Conservation (phyloP, 1,140 invertebrate species). For the Drosophila pseudoananassae region DNA sequence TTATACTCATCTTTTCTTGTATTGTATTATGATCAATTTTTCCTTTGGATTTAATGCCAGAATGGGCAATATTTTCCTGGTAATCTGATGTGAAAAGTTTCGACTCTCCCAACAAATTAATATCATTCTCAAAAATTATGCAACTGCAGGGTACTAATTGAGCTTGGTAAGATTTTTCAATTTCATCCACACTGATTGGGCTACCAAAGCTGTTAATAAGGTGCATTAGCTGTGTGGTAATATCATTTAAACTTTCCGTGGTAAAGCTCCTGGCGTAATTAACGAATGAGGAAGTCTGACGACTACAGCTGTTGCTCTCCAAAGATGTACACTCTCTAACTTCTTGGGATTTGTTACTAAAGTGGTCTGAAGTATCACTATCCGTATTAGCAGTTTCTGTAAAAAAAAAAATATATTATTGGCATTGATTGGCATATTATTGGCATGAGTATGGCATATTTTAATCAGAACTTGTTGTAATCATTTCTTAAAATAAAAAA, state of each 20-base stretch:
- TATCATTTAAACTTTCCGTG: slow-evolving; percentile 32
- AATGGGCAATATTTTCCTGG: background rate
- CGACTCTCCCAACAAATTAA: background rate
- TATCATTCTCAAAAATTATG: slow-evolving; percentile 47
- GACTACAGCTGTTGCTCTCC: slow-evolving; percentile 69
- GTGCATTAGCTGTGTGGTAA: slow-evolving; percentile 66
- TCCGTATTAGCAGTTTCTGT: slow-evolving; percentile 55
- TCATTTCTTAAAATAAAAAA: no score
- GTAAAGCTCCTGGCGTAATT: slow-evolving; percentile 20
- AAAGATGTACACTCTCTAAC: slow-evolving; percentile 46
- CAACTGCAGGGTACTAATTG: slow-evolving; percentile 76
- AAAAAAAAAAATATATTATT: slow-evolving; percentile 25
- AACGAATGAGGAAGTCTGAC: slow-evolving; percentile 17
- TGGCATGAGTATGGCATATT: no score
- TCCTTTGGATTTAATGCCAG: slow-evolving; percentile 3
- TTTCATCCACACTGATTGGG: slow-evolving; percentile 43
- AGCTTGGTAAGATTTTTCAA: slow-evolving; percentile 48
- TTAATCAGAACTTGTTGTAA: no score
- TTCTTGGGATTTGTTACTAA: slow-evolving; percentile 52
- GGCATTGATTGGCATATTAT: no score
- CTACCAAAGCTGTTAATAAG: slow-evolving; percentile 49
- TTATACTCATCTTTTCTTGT: background rate
- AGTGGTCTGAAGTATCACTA: slow-evolving; percentile 75
- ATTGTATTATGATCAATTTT: background rate
- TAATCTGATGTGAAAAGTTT: slow-evolving; percentile 3